Evolutionary conservation across 1,140 invertebrate genomes (phyloP), one percentile per base, ranked within the genome.

Genomic region (Drosophila takahashii): DNA sequence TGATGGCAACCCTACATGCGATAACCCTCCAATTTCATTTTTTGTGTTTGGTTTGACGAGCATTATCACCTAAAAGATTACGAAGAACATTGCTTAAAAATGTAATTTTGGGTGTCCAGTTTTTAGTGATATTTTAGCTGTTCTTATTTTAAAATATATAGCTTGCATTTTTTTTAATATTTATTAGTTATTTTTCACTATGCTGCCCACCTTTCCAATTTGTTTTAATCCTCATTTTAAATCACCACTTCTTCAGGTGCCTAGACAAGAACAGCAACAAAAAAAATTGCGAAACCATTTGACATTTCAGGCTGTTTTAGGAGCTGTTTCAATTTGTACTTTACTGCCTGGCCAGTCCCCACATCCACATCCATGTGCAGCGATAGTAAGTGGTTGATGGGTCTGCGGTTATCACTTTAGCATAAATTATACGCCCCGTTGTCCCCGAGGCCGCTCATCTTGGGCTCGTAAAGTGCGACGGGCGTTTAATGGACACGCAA

Each of bases 381-480:
- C 58, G 57, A 67, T 67, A 51, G 64, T 67, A 67, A 67, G 66
- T 67, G 64, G 41, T 56, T 70, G 50, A 42, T 51, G 48, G 32
- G 16, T 59, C 48, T 72, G 60, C 44, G 58, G 71, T 65, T 64
- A 75, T 75, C 71, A 75, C 71, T 58, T 75, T 75, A 51, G 71
- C 71, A 75, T 75, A 75, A 75, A 75, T 75, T 75, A 75, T 70
- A 67, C 48, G 39, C 48, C 50, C 66, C 29, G 45, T 52, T 62
- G 34, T 29, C 41, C 7, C 41, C 18, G 41, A 3, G 8, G 36
- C 8, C 15, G 27, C 32, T 22, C 41, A 36, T 51, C 45, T 72
- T 53, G 26, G 59, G 18, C 48, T 74, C 69, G 66, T 71, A 72
- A 75, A 75, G 53, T 65, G 71, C 70, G 71, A 57, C 73, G 71